Evolutionary conservation across 2,113 vertebrate genomes (phyloP), one percentile per base, ranked within the genome.

Genomic region (Laterallus jamaicensis): DNA sequence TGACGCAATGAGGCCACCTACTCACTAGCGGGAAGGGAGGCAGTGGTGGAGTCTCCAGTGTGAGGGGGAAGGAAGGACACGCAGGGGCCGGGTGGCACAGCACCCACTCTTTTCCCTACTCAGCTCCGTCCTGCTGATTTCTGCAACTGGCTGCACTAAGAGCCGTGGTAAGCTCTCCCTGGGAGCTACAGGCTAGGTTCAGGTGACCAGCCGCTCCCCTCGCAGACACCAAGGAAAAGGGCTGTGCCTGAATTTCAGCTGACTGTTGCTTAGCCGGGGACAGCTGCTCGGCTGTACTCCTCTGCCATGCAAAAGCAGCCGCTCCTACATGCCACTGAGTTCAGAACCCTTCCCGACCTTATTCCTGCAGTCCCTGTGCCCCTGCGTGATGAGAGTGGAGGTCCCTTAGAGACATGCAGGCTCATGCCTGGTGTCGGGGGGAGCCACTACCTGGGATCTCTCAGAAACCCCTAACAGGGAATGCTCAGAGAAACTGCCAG

Each of bases 361-460:
- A 26, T 83, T 73, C 37, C 50, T 55, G 50, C 37, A 77, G 55
- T 17, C 37, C 28, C 40, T 4, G 1, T 32, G 25, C 4, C 42
- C 24, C 15, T 0, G 0, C 22, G 22, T 3, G 3, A 37, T 19
- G 21, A 62, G 49, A 29, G 39, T 1, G 1, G 32, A 69, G 28
- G 37, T 29, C 17, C 3, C 2, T 50, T 37, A 59, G 40, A 58
- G n/a, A 63, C 8, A 15, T 11, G 11, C 40, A 67, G 52, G 37
- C 37, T 78, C 6, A 0, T 24, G 47, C n/a, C 19, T 59, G 25
- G 39, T 3, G 1, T 6, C 19, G 28, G 32, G 28, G 8, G 15
- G 73, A 86, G 26, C 4, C 1, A 54, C 49, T 70, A 67, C 69
- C 26, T 20, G 7, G 2, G 11, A 37, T 73, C 92, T 86, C 64